Evolutionary conservation across 2,797 vertebrate genomes (phyloP).

Genomic region (Champsocephalus esox): DNA sequence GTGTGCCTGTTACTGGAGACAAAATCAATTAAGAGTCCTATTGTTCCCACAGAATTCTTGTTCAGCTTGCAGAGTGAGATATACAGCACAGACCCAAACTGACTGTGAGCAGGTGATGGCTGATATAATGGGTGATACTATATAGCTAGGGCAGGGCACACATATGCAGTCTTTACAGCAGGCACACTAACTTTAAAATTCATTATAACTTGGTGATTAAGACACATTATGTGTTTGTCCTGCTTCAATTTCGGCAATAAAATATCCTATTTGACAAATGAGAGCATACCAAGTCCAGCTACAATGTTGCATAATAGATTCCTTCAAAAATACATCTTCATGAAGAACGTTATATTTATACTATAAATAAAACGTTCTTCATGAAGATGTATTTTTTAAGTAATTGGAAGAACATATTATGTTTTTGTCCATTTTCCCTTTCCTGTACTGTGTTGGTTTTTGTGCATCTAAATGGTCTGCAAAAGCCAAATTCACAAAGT

Average conservation of each 20-base stretch:
- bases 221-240: background rate
- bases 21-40: conserved; percentile 74
- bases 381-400: too few relatives aligned
- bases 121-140: conserved; percentile 1
- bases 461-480: too few relatives aligned
- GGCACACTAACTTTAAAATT: background rate
- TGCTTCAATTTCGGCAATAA: background rate
- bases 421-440: too few relatives aligned
- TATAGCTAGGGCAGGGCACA: background rate
- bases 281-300: background rate
- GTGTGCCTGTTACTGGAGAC: conserved; percentile 62
- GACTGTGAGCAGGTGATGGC: conserved; percentile 23
- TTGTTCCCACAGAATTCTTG: conserved; percentile 56
- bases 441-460: too few relatives aligned
- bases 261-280: conserved; percentile 20
- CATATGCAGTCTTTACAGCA: background rate
- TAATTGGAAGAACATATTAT: too few relatives aligned
- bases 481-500: too few relatives aligned
- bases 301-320: conserved; percentile 4
- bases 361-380: too few relatives aligned
- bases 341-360: conserved; percentile 11
- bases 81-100: conserved; percentile 3
- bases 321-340: conserved; percentile 21
- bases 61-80: conserved; percentile 36
- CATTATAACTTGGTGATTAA: conserved; percentile 6